Base-by-base conservation (phyloP, 2,113 vertebrate genomes). In the Crotalus viridis region DNA sequence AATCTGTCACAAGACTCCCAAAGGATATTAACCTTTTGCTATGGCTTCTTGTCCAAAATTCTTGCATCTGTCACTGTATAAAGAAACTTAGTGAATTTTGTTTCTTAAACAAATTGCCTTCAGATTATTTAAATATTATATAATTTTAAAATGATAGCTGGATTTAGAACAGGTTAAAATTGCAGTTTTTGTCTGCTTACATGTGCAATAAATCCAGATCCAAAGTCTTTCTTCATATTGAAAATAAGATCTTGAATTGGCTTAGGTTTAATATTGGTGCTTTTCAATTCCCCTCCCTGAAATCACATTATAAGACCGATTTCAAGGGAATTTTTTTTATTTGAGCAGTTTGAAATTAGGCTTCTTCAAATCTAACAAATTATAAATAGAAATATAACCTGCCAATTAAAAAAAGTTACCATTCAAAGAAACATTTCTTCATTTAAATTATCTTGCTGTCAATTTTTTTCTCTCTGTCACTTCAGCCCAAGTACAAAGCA, bases 271-370 rank as follows among this genome's bases (percentile, higher is more conserved):
- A 85, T 91, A 56, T 46, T 46, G 74, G 39, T 5, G 6, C 12
- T 61, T 51, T 33, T 52, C 2, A 39, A 21, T 81, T 21, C 5
- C 33, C 1, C 33, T 81, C 74, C 74, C 74, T 55, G 56, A 57
- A 88, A 54, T 64, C 61, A 52, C 54, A 61, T 13, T 33, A 28
- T 81, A 81, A 93, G 92, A 59, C 93, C 86, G 88, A 85, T 43
- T 93, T 91, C 2, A 3, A 59, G 51, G 55, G 26, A 13, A 85
- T 51, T 85, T 94, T 88, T 87, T 26, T 91, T 87, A 95, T 95
- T 69, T 56, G 91, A 91, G 90, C 94, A 86, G 1, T 46, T 92
- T 95, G 92, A 51, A 85, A 1, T 0, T 2, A 46, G 15, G 89
- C 89, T n/a, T 10, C 17, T 88, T 74, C 52, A 8, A 8, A 56